Conservation (phyloP, 30 jellyfish, hydroid and myxozoan genomes). For the Hydractinia symbiolongicarpus region DNA sequence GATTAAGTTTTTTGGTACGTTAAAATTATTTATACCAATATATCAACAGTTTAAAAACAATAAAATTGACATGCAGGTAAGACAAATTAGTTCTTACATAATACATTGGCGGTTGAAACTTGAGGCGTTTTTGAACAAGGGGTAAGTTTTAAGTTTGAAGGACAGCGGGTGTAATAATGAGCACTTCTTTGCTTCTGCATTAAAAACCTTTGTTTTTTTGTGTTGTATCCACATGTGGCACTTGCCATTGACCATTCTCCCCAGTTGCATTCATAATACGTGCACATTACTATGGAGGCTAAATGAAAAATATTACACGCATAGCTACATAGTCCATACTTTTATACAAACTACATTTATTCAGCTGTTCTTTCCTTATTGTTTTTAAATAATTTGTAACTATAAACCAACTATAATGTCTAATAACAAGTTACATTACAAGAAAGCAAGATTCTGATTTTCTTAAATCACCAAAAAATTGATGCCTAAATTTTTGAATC, state of each 20-base stretch:
- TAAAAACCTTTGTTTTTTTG: not conserved
- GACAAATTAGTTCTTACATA: not conserved
- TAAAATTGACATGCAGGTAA: too few species aligned
- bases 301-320: not conserved
- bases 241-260: not conserved
- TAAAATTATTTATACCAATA: too few species aligned
- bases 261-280: slow-evolving; percentile 14
- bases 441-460: too few species aligned
- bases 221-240: slow-evolving; percentile 23
- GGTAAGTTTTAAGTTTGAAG: not conserved
- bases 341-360: too few species aligned
- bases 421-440: too few species aligned
- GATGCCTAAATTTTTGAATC: too few species aligned
- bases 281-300: slow-evolving; percentile 12
- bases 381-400: too few species aligned
- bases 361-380: too few species aligned
- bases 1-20: too few species aligned
- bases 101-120: not conserved
- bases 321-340: not conserved
- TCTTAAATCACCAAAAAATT: too few species aligned
- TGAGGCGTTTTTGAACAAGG: slow-evolving; percentile 22
- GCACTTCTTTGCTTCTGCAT: not conserved
- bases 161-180: not conserved
- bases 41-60: too few species aligned
- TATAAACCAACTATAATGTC: too few species aligned